These are phyloP conservation scores for Branchellion lobata DNA, from an alignment of 2,888 invertebrate genomes.

Conservation along the genomic window DNA sequence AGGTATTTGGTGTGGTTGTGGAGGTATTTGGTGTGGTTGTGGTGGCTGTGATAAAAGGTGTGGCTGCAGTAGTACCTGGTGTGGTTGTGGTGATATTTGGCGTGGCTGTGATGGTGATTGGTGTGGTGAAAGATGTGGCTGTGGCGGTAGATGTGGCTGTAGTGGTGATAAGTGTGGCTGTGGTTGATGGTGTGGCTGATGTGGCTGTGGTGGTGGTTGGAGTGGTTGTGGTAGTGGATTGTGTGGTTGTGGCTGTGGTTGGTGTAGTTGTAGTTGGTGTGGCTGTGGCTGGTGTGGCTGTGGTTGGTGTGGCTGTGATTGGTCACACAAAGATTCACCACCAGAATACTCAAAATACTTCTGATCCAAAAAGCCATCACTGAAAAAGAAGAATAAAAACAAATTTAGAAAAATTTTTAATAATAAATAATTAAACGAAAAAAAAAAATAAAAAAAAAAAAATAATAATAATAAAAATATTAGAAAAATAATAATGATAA, in stretches of 20 bases:
- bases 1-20: no score
- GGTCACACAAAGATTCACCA: not conserved
- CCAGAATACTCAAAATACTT: not conserved
- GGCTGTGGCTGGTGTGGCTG: not conserved
- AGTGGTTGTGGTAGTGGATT: no score
- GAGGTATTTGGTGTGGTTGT: no score
- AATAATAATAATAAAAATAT: no score
- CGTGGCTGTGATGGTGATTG: not conserved
- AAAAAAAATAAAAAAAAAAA: no score
- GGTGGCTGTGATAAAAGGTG: not conserved
- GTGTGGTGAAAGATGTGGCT: not conserved
- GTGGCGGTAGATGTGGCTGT: not conserved
- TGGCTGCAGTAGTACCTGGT: not conserved
- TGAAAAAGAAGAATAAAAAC: not conserved
- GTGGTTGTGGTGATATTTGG: slow-evolving; percentile 1
- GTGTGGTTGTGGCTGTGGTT: not conserved
- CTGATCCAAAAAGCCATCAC: slow-evolving; percentile 22
- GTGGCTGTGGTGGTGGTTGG: not conserved
- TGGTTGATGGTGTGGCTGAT: no score
- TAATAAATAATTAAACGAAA: not conserved
- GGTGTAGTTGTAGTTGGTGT: no score
- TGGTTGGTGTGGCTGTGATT: not conserved
- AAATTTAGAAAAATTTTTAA: not conserved
- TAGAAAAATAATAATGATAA: not conserved
- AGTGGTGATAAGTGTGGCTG: no score